These are phyloP conservation scores for Schizopygopsis pylzovi DNA, from an alignment of 2,797 vertebrate genomes.

Conservation along the genomic window DNA sequence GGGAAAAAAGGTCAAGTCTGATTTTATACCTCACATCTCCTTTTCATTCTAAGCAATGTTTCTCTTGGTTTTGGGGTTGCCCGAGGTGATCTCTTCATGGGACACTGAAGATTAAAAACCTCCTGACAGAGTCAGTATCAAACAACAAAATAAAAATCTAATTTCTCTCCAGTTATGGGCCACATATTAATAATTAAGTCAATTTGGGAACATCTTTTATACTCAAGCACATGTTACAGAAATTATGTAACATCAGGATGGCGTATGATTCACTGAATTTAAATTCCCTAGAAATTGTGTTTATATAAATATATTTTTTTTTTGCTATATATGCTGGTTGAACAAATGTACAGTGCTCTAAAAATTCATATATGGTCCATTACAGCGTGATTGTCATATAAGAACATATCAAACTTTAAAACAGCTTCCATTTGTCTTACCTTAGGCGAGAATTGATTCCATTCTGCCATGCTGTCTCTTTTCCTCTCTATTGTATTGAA, in stretches of 20 bases:
- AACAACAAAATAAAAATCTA: not conserved
- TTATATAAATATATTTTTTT: no score
- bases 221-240: not conserved
- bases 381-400: constrained; percentile 33
- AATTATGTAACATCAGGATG: not conserved
- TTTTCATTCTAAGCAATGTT: not conserved
- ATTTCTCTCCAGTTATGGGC: not conserved
- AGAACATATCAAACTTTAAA: constrained; percentile 45
- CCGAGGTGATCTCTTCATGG: not conserved
- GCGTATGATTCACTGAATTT: not conserved
- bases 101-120: not conserved
- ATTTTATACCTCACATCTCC: not conserved
- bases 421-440: constrained; percentile 38
- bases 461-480: constrained; percentile 7
- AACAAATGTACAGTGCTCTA: not conserved
- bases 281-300: not conserved
- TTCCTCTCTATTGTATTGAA: constrained; percentile 11
- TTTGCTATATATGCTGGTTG: no score
- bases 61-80: not conserved
- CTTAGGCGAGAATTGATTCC: constrained; percentile 14
- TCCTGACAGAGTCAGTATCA: not conserved
- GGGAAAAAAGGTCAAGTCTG: not conserved
- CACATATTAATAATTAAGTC: constrained; percentile 1
- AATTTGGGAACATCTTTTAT: not conserved
- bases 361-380: constrained; percentile 16